phyloP scores from a whole-genome alignment of 23 tunicate genomes.

The Ascidia mentula region DNA sequence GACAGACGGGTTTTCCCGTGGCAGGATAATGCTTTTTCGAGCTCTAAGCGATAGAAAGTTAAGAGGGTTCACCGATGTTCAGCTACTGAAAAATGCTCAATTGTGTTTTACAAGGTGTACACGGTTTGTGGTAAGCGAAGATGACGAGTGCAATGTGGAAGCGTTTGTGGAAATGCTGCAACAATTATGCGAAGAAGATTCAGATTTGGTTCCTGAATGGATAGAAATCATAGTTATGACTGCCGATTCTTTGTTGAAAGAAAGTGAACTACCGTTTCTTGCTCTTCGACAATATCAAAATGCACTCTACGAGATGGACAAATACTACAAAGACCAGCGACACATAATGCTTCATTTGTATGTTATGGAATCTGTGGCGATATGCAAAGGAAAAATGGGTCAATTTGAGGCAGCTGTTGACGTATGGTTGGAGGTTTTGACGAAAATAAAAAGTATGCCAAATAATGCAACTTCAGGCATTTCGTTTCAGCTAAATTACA shows the following conservation, averaged over 20 bases:
- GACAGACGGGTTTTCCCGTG: not conserved
- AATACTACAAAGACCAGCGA: not conserved
- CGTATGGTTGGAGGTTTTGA: not conserved
- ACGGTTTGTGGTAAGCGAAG: not conserved
- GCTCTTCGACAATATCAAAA: not conserved
- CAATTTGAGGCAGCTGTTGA: not conserved
- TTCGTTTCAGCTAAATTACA: not conserved
- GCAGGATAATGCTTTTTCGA: not conserved
- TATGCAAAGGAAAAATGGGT: not conserved
- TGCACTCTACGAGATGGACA: not conserved
- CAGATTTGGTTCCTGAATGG: not conserved
- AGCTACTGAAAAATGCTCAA: not conserved
- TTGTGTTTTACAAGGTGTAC: not conserved
- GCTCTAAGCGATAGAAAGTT: not conserved
- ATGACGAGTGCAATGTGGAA: not conserved
- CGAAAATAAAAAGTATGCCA: not conserved
- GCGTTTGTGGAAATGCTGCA: not conserved
- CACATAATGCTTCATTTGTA: not conserved
- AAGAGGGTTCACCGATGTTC: not conserved
- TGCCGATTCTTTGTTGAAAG: not conserved
- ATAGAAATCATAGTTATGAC: not conserved
- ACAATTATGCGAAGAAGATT: not conserved
- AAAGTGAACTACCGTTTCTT: not conserved
- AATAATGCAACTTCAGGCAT: not conserved
- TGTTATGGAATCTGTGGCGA: not conserved